Evolutionary conservation across 2,888 invertebrate species (phyloP), one percentile per base, ranked within the genome.

Genomic region (Drosophila greeni): DNA sequence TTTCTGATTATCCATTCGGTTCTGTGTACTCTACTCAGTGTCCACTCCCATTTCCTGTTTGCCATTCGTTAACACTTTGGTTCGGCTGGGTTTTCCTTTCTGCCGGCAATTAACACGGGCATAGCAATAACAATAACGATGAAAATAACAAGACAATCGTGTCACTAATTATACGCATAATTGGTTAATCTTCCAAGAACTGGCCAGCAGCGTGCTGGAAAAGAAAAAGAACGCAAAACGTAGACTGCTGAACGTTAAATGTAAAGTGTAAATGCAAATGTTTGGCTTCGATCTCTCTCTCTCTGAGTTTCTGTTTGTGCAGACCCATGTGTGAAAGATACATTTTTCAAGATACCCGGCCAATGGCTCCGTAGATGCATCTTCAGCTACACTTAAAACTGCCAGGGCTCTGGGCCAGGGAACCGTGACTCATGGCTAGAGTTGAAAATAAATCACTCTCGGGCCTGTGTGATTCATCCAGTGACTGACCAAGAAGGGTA

Each of bases 91-190:
- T 53, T 42, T 40, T 58, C 54, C 57, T 66, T 69, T 51, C 55
- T 36, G 73, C 72, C 75, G 64, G 54, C 80, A 81, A 80, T 80
- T 80, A 81, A 78, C 80, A 83, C 78, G 67, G 62, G 47, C 73
- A 74, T 75, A 79, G 64, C 61, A 61, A 52, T 53, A 54, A 59
- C 54, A 68, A 68, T 49, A 74, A 48, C 58, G 47, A 59, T 42
- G 65, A 48, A 64, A 66, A 68, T 51, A 80, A 82, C 75, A 75
- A 80, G 84, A 84, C 77, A 84, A 84, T 82, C 77, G 80, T 79
- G 80, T 75, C 82, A 77, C 82, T 84, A 84, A 82, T 82, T 84
- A 82, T 72, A 82, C 80, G 82, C 82, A 81, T 77, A 79, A 83
- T 83, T 81, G 74, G 76, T 79, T 81, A 79, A 77, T 75, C 72